phyloP scores from a whole-genome alignment of 2,113 vertebrate species.

The Lagopus muta region DNA sequence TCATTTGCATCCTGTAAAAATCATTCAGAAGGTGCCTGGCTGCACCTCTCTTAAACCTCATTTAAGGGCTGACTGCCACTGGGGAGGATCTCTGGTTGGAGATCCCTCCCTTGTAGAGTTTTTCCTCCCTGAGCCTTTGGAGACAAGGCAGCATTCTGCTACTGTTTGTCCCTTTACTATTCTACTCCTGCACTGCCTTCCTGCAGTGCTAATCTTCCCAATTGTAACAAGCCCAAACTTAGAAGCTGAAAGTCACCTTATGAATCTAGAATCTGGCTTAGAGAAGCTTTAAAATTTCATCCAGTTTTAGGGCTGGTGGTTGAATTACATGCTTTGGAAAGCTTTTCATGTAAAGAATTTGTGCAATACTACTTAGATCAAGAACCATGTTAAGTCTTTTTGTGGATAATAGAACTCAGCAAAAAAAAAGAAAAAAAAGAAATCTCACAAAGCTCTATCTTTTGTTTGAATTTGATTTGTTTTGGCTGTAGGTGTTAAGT shows the following conservation, averaged over 20 bases:
- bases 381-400: neutral
- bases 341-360: constrained; percentile 9
- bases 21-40: constrained; percentile 1
- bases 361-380: neutral
- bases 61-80: too few relatives aligned
- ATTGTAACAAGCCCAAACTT: neutral
- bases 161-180: too few relatives aligned
- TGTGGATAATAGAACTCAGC: neutral
- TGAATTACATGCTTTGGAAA: neutral
- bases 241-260: neutral
- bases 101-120: too few relatives aligned
- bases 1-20: constrained; percentile 31
- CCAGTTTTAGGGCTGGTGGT: neutral
- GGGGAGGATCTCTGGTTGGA: too few relatives aligned
- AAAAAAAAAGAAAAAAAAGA: neutral
- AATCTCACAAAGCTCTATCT: neutral
- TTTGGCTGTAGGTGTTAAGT: neutral
- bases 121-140: too few relatives aligned
- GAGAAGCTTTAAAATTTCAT: neutral
- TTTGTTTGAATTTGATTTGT: neutral
- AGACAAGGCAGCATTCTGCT: too few relatives aligned
- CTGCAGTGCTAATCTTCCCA: too few relatives aligned
- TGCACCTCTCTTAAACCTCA: too few relatives aligned
- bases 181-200: too few relatives aligned
- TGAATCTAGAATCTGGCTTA: neutral